Evolutionary conservation across 2,888 invertebrate genomes (phyloP).

Genomic region (Chrysomela aeneicollis): DNA sequence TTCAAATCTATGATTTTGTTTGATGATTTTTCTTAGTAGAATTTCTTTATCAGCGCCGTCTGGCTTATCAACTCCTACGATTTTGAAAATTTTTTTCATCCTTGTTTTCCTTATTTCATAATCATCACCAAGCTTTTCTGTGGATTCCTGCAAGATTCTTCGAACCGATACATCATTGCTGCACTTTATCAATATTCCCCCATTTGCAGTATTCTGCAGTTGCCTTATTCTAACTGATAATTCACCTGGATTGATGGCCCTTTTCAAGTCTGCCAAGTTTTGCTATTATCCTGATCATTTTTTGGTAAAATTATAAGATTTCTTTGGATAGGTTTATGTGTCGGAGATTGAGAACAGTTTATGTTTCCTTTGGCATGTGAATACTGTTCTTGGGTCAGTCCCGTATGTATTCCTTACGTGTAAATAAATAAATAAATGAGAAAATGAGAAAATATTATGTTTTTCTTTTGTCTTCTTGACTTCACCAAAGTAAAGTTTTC

Average conservation of each 20-base stretch:
- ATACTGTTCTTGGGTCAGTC: too few species aligned
- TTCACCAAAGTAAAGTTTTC: conserved; percentile 7
- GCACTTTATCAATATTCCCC: neutral
- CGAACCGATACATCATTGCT: conserved; percentile 4
- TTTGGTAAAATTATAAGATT: conserved; percentile 14
- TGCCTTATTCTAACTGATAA: conserved; percentile 6
- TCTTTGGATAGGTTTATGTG: conserved; percentile 3
- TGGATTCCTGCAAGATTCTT: conserved; percentile 12
- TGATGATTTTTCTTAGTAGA: neutral
- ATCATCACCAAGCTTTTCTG: conserved; percentile 11
- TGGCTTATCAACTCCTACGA: neutral
- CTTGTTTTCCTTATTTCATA: conserved; percentile 8
- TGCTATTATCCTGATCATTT: conserved; percentile 3
- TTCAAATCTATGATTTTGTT: conserved; percentile 2
- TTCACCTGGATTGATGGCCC: neutral
- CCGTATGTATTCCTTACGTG: too few species aligned
- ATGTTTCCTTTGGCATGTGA: too few species aligned
- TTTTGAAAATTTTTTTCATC: conserved; percentile 8
- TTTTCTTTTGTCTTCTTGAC: conserved; percentile 7
- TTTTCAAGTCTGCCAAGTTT: conserved; percentile 6
- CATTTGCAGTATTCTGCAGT: conserved; percentile 5
- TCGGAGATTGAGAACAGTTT: neutral
- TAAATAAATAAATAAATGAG: too few species aligned
- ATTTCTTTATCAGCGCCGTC: neutral
- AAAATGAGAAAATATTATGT: too few species aligned